Evolutionary conservation across 1,140 invertebrate genomes (phyloP).

Genomic region (Drosophila repletoides): DNA sequence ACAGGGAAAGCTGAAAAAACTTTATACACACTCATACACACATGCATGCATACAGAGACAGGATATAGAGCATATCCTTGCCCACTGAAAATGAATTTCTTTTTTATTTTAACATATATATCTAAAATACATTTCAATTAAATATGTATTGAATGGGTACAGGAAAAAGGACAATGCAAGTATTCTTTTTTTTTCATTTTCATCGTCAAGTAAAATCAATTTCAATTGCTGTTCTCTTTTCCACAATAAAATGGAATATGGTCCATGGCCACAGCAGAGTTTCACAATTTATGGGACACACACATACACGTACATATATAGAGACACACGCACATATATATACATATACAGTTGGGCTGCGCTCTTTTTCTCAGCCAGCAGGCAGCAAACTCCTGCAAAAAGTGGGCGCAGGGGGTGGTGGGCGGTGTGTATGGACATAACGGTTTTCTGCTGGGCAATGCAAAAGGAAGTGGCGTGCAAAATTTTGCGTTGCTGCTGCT

Average conservation of each 20-base stretch:
- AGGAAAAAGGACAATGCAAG: constrained; percentile 16
- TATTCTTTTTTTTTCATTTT: too few species aligned
- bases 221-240: constrained; percentile 55
- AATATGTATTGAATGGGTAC: neutral
- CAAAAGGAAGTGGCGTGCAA: constrained; percentile 75
- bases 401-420: too few species aligned
- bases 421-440: too few species aligned
- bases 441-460: constrained; percentile 50
- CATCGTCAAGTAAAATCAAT: constrained; percentile 60
- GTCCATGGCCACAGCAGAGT: constrained; percentile 76
- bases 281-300: constrained; percentile 76
- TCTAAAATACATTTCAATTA: constrained; percentile 5
- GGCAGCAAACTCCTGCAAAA: constrained; percentile 56
- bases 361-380: constrained; percentile 59
- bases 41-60: constrained; percentile 38
- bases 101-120: neutral
- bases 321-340: constrained; percentile 20
- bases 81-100: constrained; percentile 24
- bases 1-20: constrained; percentile 60
- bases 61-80: constrained; percentile 59
- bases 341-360: constrained; percentile 39
- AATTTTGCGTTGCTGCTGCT: constrained; percentile 58
- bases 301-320: constrained; percentile 65
- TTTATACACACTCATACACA: constrained; percentile 61
- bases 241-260: constrained; percentile 72